phyloP scores from a whole-genome alignment of 2,113 vertebrate species.

The Cettia cetti region DNA sequence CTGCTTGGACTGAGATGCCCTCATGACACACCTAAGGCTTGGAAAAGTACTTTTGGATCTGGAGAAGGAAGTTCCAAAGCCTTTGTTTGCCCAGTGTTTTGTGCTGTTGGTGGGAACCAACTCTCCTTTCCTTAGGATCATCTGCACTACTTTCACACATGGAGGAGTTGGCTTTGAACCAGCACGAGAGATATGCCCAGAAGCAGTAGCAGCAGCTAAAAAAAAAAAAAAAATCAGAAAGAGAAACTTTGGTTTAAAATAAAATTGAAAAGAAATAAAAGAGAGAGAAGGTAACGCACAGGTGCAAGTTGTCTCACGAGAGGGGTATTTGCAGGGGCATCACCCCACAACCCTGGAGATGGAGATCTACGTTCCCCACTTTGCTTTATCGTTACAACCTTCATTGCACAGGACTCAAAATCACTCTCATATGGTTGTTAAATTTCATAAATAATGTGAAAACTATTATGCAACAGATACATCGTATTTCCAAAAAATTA shows the following conservation, averaged over 20 bases:
- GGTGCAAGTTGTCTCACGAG: conserved; percentile 50
- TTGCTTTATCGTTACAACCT: conserved; percentile 70
- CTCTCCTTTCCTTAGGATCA: conserved; percentile 11
- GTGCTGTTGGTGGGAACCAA: neutral
- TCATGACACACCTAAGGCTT: conserved; percentile 3
- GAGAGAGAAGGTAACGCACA: conserved; percentile 57
- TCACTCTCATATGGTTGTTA: conserved; percentile 74
- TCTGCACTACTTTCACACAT: neutral
- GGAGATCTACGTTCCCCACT: conserved; percentile 48
- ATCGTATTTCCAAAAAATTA: conserved; percentile 70
- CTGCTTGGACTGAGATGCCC: neutral
- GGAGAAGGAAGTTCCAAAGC: neutral
- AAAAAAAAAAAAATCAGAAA: conserved; percentile 14
- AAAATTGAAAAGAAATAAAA: neutral
- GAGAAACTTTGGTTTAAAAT: conserved; percentile 74
- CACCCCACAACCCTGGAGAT: conserved; percentile 48
- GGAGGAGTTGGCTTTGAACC: neutral
- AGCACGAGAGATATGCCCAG: conserved; percentile 29
- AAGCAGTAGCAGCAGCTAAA: conserved; percentile 69
- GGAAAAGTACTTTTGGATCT: neutral
- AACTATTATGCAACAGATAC: conserved; percentile 77
- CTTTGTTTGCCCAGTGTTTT: neutral
- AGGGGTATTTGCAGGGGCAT: conserved; percentile 61
- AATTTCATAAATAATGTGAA: conserved; percentile 87
- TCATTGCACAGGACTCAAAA: conserved; percentile 76